A percentile compares a stretch with the other conserved stretches of the same genome.
Evolutionary conservation across 2,888 invertebrate genomes (phyloP).

Genomic region (Campoletis raptor): DNA sequence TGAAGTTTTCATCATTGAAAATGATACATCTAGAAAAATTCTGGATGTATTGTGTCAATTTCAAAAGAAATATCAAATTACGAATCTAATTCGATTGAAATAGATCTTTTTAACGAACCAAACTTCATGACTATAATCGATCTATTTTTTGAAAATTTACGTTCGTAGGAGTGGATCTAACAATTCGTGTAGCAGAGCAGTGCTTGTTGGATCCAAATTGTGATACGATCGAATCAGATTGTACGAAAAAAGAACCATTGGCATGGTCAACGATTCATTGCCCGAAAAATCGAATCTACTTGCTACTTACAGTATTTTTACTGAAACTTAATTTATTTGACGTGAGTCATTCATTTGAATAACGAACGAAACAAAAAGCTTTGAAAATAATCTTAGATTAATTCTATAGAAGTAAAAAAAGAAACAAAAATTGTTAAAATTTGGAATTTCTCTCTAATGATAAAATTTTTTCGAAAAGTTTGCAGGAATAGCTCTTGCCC

Average conservation of each 20-base stretch:
- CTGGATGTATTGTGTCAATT: no score
- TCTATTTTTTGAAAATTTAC: background rate
- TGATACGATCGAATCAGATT: constrained; percentile 46
- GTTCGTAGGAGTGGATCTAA: constrained; percentile 74
- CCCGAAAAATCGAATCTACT: constrained; percentile 71
- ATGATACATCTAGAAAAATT: no score
- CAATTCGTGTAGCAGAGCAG: constrained; percentile 74
- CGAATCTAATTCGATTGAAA: no score
- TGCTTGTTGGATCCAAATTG: constrained; percentile 72
- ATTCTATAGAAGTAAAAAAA: background rate
- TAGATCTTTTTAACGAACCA: no score
- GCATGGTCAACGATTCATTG: constrained; percentile 76
- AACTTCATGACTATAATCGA: background rate
- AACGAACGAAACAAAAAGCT: background rate
- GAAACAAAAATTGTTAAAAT: background rate
- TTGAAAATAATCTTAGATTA: background rate
- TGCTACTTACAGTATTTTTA: constrained; percentile 71
- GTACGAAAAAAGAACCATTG: constrained; percentile 73
- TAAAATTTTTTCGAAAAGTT: constrained; percentile 70
- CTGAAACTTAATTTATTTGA: constrained; percentile 76
- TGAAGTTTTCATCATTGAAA: no score
- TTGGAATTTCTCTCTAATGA: background rate
- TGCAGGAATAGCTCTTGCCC: constrained; percentile 75
- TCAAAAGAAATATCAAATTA: no score
- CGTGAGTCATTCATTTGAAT: constrained; percentile 69